Evolutionary conservation across 2,888 invertebrate species (phyloP).

Genomic region (Drosophila subquinaria): DNA sequence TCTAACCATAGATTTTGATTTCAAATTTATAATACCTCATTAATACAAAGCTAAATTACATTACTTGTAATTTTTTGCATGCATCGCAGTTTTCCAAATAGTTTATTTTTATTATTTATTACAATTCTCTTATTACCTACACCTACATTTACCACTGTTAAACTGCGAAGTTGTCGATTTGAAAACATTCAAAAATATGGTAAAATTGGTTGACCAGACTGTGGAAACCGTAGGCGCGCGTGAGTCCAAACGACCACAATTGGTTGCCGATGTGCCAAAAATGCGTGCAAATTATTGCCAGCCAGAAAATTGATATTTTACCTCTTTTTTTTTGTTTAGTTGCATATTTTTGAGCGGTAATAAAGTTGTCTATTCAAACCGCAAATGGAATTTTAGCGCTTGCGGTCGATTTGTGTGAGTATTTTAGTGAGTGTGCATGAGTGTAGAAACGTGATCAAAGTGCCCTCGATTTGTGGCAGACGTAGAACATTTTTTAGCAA

Average conservation of each 20-base stretch:
- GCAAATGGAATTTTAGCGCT: constrained; percentile 75
- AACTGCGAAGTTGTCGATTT: constrained; percentile 30
- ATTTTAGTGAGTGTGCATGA: too few species aligned
- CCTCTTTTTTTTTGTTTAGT: constrained; percentile 6
- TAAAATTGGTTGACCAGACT: constrained; percentile 47
- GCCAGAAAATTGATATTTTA: constrained; percentile 58
- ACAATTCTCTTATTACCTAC: too few species aligned
- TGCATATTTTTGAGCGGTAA: constrained; percentile 59
- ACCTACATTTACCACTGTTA: constrained; percentile 26
- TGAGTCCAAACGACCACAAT: constrained; percentile 58
- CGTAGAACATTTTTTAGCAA: constrained; percentile 75
- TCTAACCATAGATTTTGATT: too few species aligned
- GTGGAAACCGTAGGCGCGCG: too few species aligned
- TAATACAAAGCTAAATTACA: too few species aligned
- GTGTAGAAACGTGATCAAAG: constrained; percentile 40
- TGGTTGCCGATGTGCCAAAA: constrained; percentile 65
- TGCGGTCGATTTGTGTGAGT: constrained; percentile 59
- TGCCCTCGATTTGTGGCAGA: constrained; percentile 67
- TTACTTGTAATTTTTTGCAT: too few species aligned
- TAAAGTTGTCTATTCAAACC: constrained; percentile 68
- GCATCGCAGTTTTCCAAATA: too few species aligned
- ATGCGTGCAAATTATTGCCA: constrained; percentile 70
- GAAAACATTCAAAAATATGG: constrained; percentile 29
- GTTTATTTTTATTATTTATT: too few species aligned
- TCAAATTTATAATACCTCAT: too few species aligned